phyloP scores from a whole-genome alignment of 2,797 vertebrate genomes.

The Uromys caudimaculatus region DNA sequence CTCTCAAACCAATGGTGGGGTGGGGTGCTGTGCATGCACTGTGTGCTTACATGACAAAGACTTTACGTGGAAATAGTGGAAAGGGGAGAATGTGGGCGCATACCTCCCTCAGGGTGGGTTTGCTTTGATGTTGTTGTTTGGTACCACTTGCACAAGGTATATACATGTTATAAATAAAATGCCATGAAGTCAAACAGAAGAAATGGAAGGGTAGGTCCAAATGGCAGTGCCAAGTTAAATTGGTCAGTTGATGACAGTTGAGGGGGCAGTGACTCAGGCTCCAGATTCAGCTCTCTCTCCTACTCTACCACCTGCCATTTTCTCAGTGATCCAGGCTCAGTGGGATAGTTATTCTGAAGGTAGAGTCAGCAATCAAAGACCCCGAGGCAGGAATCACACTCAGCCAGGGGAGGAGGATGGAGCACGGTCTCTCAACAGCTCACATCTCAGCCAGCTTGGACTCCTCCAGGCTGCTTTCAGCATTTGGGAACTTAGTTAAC shows the following conservation, averaged over 20 bases:
- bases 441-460: neutral
- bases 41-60: neutral
- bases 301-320: neutral
- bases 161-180: neutral
- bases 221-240: neutral
- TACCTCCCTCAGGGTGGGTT: neutral
- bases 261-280: neutral
- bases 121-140: neutral
- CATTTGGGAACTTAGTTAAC: neutral
- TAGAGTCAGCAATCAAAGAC: neutral
- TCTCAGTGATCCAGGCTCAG: neutral
- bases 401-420: neutral
- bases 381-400: neutral
- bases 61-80: conserved; percentile 32
- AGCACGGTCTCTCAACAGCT: neutral
- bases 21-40: neutral
- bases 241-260: neutral
- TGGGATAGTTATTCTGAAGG: no score
- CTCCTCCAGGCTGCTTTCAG: neutral
- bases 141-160: neutral
- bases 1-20: conserved; percentile 56
- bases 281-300: neutral
- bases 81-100: neutral
- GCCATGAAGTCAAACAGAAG: neutral
- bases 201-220: neutral